Evolutionary conservation across 2,797 vertebrate species (phyloP).

Genomic region (Hippopotamyrus pictus): DNA sequence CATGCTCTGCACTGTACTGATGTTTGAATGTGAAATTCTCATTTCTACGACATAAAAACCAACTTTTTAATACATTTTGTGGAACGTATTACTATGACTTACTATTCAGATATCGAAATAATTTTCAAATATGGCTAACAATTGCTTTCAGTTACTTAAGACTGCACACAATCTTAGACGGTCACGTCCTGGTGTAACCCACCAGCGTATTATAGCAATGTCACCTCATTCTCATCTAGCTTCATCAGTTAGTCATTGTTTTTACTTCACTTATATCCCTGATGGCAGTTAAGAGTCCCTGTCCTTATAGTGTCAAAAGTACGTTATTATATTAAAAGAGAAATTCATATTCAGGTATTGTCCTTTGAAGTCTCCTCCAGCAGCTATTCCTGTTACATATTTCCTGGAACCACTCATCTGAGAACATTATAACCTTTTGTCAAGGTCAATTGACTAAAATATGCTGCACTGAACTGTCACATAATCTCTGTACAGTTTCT

Average conservation of each 20-base stretch:
- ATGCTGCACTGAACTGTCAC: background rate
- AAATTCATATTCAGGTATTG: background rate
- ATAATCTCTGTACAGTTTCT: background rate
- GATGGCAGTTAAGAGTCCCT: background rate
- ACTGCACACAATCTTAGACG: background rate
- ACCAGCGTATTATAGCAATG: background rate
- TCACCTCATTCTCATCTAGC: background rate
- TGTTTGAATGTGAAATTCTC: background rate
- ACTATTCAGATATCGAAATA: background rate
- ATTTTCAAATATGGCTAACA: background rate
- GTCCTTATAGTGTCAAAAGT: background rate
- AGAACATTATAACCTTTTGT: background rate
- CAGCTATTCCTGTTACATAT: background rate
- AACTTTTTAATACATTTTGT: background rate
- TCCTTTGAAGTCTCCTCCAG: background rate
- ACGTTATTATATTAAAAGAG: background rate
- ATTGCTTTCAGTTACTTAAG: background rate
- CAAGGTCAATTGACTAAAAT: background rate
- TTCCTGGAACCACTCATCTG: background rate
- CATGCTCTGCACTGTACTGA: background rate
- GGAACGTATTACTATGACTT: background rate
- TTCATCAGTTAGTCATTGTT: background rate
- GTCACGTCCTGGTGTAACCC: background rate
- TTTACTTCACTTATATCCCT: background rate
- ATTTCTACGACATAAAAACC: background rate